Conservation (phyloP, 1,140 invertebrate genomes). For the Apis cerana region DNA sequence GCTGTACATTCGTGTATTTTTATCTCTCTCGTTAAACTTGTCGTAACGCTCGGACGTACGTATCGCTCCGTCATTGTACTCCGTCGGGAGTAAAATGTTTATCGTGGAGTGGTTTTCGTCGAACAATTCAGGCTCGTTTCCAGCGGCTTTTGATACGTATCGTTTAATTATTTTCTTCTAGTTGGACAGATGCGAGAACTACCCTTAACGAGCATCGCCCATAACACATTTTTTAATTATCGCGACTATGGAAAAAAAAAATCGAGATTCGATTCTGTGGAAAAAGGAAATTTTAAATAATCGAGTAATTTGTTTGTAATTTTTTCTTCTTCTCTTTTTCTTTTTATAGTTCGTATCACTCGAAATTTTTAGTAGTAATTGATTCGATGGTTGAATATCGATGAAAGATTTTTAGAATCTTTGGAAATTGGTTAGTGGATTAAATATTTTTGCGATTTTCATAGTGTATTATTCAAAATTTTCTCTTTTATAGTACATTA, state of each 20-base stretch:
- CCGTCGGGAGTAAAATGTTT: conserved; percentile 1
- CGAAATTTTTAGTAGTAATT: too few species aligned
- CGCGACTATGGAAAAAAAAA: background rate
- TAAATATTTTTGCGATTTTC: too few species aligned
- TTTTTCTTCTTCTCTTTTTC: too few species aligned
- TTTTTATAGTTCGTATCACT: too few species aligned
- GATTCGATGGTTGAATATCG: too few species aligned
- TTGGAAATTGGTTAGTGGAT: too few species aligned
- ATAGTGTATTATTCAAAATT: too few species aligned
- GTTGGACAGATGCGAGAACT: background rate
- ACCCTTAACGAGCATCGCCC: background rate
- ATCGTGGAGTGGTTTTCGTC: conserved; percentile 1
- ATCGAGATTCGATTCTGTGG: background rate
- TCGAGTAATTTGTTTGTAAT: background rate
- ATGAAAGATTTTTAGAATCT: too few species aligned
- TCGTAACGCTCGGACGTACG: background rate
- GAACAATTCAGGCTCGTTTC: background rate
- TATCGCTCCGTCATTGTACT: background rate
- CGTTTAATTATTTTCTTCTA: background rate
- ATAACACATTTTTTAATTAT: conserved; percentile 26
- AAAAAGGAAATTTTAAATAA: background rate
- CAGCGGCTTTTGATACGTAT: background rate
- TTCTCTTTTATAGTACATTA: too few species aligned
- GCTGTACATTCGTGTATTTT: background rate
- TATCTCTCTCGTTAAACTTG: background rate